phyloP scores from a whole-genome alignment of 2,888 invertebrate genomes.

The Orthonevra nobilis region DNA sequence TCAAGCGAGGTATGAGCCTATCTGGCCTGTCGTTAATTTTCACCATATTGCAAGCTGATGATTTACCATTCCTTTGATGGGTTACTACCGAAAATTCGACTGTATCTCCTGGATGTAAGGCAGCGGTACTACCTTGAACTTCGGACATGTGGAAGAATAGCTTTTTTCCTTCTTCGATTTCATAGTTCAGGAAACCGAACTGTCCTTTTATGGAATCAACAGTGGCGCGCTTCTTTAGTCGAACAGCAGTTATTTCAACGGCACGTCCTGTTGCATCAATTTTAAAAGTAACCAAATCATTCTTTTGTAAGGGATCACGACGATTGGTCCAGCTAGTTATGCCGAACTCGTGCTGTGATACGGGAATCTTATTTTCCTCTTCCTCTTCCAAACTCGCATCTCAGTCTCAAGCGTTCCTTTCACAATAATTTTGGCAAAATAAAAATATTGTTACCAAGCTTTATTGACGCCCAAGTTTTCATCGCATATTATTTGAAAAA shows the following conservation, averaged over 20 bases:
- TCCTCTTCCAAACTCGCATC: no score
- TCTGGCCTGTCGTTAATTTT: slow-evolving; percentile 92
- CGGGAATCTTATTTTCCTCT: slow-evolving; percentile 78
- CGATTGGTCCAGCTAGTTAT: slow-evolving; percentile 96
- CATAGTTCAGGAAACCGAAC: slow-evolving; percentile 95
- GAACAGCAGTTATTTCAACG: slow-evolving; percentile 85
- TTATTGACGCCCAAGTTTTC: no score
- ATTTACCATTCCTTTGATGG: slow-evolving; percentile 94
- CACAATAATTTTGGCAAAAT: no score
- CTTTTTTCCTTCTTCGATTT: slow-evolving; percentile 95
- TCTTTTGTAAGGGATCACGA: slow-evolving; percentile 93
- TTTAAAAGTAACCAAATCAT: slow-evolving; percentile 87
- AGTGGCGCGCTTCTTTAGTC: slow-evolving; percentile 92
- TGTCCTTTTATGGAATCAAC: slow-evolving; percentile 96
- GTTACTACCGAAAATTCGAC: slow-evolving; percentile 98
- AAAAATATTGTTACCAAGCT: no score
- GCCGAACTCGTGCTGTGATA: slow-evolving; percentile 92
- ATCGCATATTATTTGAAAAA: no score
- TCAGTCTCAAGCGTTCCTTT: no score
- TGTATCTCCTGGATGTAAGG: slow-evolving; percentile 92
- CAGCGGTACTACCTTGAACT: slow-evolving; percentile 90
- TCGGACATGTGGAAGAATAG: slow-evolving; percentile 98
- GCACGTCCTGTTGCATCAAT: slow-evolving; percentile 80
- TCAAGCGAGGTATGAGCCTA: slow-evolving; percentile 92
- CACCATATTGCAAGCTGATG: slow-evolving; percentile 96